Evolutionary conservation across 30 jellyfish, hydroid and myxozoan species (phyloP), one percentile per base, ranked within the genome.

Genomic region (Morbakka virulenta): DNA sequence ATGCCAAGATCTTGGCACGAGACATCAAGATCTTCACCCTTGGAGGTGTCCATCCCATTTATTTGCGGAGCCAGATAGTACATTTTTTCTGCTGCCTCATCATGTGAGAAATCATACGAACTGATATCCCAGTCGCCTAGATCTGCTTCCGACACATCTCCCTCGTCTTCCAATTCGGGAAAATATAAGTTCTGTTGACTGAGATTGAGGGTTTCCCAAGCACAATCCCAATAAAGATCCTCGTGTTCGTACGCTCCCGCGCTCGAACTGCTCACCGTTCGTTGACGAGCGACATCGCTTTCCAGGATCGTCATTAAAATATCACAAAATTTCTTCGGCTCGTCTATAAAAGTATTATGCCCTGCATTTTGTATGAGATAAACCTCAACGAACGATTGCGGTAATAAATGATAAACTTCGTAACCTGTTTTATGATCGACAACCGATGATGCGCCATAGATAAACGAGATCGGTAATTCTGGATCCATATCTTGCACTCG

Each of bases 191-290:
- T 68, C 4, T 79, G 77, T 0, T 76, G 66, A 27, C 95, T 74
- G 32, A 84, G 62, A 52, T 84, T 74, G 21, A 84, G 64, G 1
- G 95, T 84, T 32, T 84, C 89, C 95, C 95, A 84, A 1, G 86
- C 95, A 67, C 95, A 73, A 23, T 84, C 95, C 95, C 95, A 84
- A 61, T 84, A 84, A 33, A 84, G 62, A 61, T 84, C 83, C n/a
- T n/a, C n/a, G n/a, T n/a, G n/a, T 28, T 68, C 95, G 33, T 64
- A 85, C 14, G 89, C 48, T 23, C 70, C 82, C 0, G 68, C 26
- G 30, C 66, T 85, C 0, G 95, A 75, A 1, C 74, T 32, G 49
- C 79, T 23, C 11, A n/a, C 77, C 1, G 12, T 29, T n/a, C 62
- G 68, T 26, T 21, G 31, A 9, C 50, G 4, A 30, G 61, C 2